phyloP scores from a whole-genome alignment of 2,888 invertebrate genomes.

The Ectemnius continuus region DNA sequence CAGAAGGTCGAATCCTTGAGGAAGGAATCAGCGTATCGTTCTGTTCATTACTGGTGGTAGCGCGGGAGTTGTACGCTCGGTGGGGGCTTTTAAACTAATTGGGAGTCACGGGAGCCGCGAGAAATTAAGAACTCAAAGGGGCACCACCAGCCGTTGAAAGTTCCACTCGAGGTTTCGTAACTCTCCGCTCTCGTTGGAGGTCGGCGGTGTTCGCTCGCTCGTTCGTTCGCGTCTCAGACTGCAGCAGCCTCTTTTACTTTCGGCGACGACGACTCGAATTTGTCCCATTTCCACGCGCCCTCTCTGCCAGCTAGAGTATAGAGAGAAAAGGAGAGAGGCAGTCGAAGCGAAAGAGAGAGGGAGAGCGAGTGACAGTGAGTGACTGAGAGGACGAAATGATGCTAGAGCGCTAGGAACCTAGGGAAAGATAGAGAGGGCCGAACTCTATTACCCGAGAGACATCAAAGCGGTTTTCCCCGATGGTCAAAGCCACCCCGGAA shows the following conservation, averaged over 20 bases:
- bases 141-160: conserved; percentile 26
- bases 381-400: too few relatives aligned
- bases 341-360: too few relatives aligned
- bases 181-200: conserved; percentile 7
- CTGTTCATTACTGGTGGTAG: conserved; percentile 20
- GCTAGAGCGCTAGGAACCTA: too few relatives aligned
- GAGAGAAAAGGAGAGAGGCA: too few relatives aligned
- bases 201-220: not conserved
- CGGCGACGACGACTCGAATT: conserved; percentile 12
- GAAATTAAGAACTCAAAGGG: conserved; percentile 52
- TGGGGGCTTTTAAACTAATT: conserved; percentile 66
- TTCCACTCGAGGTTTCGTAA: conserved; percentile 25
- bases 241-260: not conserved
- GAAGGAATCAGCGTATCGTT: too few relatives aligned
- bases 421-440: conserved; percentile 4
- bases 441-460: conserved; percentile 56
- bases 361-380: too few relatives aligned
- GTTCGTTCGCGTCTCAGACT: not conserved
- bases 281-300: conserved; percentile 24
- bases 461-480: conserved; percentile 55
- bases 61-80: conserved; percentile 15
- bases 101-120: conserved; percentile 38
- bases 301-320: not conserved
- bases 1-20: too few relatives aligned
- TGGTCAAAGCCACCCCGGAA: conserved; percentile 24